phyloP scores from a whole-genome alignment of 1,140 invertebrate genomes.

The Brachionus paranguensis region DNA sequence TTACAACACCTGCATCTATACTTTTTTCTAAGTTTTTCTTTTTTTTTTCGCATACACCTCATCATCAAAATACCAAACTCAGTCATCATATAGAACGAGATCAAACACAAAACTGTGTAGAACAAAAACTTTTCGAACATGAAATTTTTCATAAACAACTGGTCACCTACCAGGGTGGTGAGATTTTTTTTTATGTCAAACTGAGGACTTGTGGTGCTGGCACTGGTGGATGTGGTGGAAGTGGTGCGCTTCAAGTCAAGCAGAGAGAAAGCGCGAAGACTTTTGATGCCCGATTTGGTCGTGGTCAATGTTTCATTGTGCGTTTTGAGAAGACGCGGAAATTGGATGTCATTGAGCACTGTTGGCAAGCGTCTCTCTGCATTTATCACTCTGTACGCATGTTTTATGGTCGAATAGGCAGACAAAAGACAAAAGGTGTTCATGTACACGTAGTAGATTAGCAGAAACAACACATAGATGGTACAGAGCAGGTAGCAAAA shows the following conservation, averaged over 20 bases:
- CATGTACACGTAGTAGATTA: constrained; percentile 33
- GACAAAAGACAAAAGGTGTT: constrained; percentile 35
- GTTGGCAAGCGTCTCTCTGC: background rate
- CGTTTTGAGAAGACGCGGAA: background rate
- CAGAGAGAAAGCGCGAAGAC: background rate
- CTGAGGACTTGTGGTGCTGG: background rate
- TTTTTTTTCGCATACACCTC: background rate
- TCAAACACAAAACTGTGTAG: constrained; percentile 27
- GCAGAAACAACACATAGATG: background rate
- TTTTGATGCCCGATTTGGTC: background rate
- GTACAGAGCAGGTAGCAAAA: constrained; percentile 22
- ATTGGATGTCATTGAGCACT: background rate
- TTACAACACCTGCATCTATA: constrained; percentile 7
- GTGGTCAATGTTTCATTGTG: background rate
- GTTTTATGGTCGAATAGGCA: background rate
- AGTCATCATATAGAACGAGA: constrained; percentile 3
- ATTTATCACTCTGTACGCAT: background rate
- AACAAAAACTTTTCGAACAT: constrained; percentile 38
- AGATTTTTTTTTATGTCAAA: constrained; percentile 1
- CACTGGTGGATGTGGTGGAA: too few relatives aligned
- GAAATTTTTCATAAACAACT: constrained; percentile 15
- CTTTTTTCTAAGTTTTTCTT: background rate
- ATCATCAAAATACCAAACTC: constrained; percentile 1
- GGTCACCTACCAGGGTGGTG: background rate
- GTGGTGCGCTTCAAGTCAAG: background rate